A percentile compares a stretch with the other conserved stretches of the same genome.
Evolutionary conservation across 1,140 invertebrate genomes (phyloP).

Genomic region (Cyphomyrmex costatus): DNA sequence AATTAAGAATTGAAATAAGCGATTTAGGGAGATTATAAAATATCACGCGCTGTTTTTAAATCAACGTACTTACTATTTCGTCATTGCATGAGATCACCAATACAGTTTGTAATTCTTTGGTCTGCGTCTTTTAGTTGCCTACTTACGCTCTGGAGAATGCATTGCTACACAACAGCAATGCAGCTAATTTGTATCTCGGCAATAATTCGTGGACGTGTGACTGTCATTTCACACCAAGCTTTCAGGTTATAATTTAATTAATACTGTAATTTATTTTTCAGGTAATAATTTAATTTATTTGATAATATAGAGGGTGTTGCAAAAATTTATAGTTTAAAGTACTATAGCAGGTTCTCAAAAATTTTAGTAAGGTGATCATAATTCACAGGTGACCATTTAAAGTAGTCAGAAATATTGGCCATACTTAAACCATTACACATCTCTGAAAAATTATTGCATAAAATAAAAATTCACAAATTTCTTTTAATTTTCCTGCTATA

Average conservation of each 20-base stretch:
- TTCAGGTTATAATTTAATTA: conserved; percentile 87
- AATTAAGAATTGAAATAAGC: neutral
- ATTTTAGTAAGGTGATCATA: no score
- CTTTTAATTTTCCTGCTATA: no score
- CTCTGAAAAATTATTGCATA: no score
- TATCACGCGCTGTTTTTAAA: neutral
- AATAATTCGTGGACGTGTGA: conserved; percentile 94
- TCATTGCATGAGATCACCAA: neutral
- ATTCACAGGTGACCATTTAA: no score
- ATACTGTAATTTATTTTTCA: no score
- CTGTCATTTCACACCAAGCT: conserved; percentile 92
- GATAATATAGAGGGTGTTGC: no score
- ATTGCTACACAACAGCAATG: conserved; percentile 90
- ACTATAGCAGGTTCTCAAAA: no score
- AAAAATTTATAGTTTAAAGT: no score
- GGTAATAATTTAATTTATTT: no score
- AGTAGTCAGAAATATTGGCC: no score
- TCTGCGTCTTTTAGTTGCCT: conserved; percentile 88
- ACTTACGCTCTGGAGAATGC: conserved; percentile 93
- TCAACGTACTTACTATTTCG: conserved; percentile 11
- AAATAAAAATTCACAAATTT: no score
- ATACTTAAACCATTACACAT: no score
- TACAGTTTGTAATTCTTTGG: conserved; percentile 30
- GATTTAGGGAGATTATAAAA: conserved; percentile 17
- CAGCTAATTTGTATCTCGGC: conserved; percentile 90